phyloP scores from a whole-genome alignment of 2,113 vertebrate species.

The Psephotus haematonotus region DNA sequence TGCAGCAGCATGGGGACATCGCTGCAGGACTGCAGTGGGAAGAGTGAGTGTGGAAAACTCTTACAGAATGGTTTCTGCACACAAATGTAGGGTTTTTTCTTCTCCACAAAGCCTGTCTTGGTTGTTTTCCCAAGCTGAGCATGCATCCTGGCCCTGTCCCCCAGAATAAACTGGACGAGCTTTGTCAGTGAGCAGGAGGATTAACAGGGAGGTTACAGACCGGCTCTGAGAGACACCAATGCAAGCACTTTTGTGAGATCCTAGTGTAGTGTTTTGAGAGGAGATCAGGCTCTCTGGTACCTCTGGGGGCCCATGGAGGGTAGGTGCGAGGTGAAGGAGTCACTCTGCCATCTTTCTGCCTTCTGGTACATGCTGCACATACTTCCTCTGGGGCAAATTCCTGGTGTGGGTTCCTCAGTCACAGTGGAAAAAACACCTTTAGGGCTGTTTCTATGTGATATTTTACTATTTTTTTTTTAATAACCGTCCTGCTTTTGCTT shows the following conservation, averaged over 20 bases:
- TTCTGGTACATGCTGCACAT: background rate
- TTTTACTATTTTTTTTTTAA: background rate
- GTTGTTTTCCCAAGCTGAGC: background rate
- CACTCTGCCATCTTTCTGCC: background rate
- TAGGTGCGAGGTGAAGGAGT: background rate
- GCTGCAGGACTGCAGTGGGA: rapidly evolving
- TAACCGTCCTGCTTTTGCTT: constrained; percentile 14
- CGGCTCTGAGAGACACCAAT: background rate
- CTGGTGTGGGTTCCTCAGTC: background rate
- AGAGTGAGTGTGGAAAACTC: background rate
- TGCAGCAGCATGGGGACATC: background rate
- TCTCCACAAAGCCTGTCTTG: rapidly evolving
- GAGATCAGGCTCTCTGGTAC: background rate
- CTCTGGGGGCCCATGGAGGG: background rate
- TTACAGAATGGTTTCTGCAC: background rate
- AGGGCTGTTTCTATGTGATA: background rate
- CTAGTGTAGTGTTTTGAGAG: background rate
- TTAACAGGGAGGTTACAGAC: background rate
- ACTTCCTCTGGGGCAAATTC: constrained; percentile 44
- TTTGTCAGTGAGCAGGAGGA: background rate
- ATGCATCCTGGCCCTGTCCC: rapidly evolving
- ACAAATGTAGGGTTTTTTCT: background rate
- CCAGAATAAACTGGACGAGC: background rate
- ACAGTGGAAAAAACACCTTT: background rate
- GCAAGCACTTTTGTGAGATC: background rate